Conservation (phyloP, 2,797 vertebrate genomes). For the Cetoscarus ocellatus region DNA sequence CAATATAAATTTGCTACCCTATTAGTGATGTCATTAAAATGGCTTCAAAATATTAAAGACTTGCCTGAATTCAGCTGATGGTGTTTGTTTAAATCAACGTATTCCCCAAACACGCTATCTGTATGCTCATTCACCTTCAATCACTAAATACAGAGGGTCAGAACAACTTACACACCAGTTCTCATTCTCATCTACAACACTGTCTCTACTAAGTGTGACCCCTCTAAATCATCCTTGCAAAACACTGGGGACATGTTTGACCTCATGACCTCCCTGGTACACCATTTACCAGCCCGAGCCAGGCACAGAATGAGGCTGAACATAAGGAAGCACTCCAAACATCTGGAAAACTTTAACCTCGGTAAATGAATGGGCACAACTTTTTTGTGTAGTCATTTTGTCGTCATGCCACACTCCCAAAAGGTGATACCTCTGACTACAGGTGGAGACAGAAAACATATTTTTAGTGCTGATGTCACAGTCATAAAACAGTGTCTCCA, state of each 20-base stretch:
- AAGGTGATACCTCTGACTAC: slow-evolving; percentile 32
- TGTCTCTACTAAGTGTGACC: slow-evolving; percentile 15
- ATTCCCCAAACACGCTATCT: slow-evolving; percentile 46
- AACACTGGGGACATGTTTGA: slow-evolving; percentile 54
- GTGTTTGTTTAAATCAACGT: slow-evolving; percentile 62
- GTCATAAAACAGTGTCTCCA: slow-evolving; percentile 5
- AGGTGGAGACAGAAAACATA: slow-evolving; percentile 22
- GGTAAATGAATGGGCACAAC: slow-evolving; percentile 62
- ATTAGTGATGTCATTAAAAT: too few species aligned
- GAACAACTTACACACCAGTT: neutral
- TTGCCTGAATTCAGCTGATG: slow-evolving; percentile 39
- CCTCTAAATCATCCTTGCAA: slow-evolving; percentile 37
- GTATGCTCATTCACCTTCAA: slow-evolving; percentile 65
- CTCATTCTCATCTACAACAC: slow-evolving; percentile 5
- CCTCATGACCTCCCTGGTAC: slow-evolving; percentile 48
- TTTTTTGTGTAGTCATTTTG: slow-evolving; percentile 51
- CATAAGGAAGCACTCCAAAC: slow-evolving; percentile 44
- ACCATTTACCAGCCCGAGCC: slow-evolving; percentile 39
- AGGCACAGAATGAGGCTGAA: slow-evolving; percentile 39
- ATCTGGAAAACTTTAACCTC: slow-evolving; percentile 76
- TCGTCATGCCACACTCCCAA: slow-evolving; percentile 36
- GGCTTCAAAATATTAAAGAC: neutral
- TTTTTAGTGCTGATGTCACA: slow-evolving; percentile 35
- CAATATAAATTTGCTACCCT: too few species aligned
- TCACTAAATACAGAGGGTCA: slow-evolving; percentile 30